Percentiles rank a stretch among this genome's conserved stretches.
Conservation (phyloP, 2,113 vertebrate genomes). For the Macroglossus sobrinus region DNA sequence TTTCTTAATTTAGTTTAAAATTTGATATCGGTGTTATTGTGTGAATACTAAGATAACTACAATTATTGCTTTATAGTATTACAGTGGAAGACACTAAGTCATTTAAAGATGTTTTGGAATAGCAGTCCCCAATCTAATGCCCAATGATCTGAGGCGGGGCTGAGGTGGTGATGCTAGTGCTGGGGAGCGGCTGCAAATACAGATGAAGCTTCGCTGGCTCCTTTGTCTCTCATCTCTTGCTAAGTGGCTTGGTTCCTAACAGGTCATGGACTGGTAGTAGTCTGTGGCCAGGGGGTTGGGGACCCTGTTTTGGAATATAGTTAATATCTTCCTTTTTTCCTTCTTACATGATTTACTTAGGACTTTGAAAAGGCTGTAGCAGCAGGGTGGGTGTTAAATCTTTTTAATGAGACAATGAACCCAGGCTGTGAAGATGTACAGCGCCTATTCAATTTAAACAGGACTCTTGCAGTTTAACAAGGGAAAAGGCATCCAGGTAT, state of each 20-base stretch:
- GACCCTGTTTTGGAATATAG: not conserved
- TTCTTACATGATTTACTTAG: not conserved
- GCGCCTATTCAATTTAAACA: not conserved
- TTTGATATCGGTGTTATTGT: not conserved
- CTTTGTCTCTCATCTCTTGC: no score
- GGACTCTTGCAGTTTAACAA: not conserved
- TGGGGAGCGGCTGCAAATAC: no score
- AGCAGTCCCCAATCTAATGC: no score
- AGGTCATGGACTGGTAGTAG: no score
- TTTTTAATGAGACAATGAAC: not conserved
- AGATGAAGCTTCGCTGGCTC: no score
- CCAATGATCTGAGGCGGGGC: no score
- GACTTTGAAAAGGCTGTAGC: not conserved
- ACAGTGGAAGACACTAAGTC: not conserved
- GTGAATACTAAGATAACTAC: not conserved
- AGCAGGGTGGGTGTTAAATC: not conserved
- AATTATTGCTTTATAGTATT: conserved; percentile 1
- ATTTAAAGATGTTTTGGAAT: not conserved
- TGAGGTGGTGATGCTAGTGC: no score
- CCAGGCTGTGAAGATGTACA: not conserved
- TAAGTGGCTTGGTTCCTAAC: no score
- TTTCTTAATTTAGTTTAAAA: conserved; percentile 21
- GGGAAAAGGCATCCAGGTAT: not conserved
- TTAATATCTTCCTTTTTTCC: not conserved
- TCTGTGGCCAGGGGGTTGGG: no score